Conservation (phyloP, 1,140 invertebrate species). For the Saccostrea cuccullata region DNA sequence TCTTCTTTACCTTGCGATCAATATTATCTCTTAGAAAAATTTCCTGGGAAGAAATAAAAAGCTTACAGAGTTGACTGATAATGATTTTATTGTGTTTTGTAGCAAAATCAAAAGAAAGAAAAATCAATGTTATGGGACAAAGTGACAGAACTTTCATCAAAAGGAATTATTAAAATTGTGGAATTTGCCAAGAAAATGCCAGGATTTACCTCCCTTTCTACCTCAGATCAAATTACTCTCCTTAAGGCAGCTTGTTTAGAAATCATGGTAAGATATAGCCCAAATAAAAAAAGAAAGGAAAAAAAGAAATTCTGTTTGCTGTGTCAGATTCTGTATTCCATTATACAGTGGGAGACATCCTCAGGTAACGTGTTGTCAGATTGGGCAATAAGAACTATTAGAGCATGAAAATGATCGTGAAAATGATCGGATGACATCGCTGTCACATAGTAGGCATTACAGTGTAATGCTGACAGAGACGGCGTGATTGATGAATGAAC, state of each 20-base stretch:
- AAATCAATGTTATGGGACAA: slow-evolving; percentile 74
- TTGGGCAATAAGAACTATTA: neutral
- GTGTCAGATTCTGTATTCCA: neutral
- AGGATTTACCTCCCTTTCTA: slow-evolving; percentile 72
- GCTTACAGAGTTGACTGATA: too few relatives aligned
- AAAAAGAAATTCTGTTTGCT: neutral
- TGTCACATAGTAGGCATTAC: neutral
- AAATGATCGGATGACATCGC: neutral
- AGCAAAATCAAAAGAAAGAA: slow-evolving; percentile 60
- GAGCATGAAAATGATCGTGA: neutral
- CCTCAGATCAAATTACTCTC: slow-evolving; percentile 77
- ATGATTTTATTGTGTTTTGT: slow-evolving; percentile 37
- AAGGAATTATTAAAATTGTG: slow-evolving; percentile 76
- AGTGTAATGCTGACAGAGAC: too few relatives aligned
- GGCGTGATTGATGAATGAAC: too few relatives aligned
- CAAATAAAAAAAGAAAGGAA: neutral
- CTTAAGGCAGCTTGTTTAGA: slow-evolving; percentile 78
- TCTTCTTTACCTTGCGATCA: too few relatives aligned
- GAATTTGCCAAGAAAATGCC: slow-evolving; percentile 77
- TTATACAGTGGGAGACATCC: neutral
- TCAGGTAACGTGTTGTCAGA: neutral
- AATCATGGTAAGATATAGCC: slow-evolving; percentile 74
- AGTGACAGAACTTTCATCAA: slow-evolving; percentile 75
- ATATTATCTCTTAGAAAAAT: too few relatives aligned
- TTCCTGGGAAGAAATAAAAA: too few relatives aligned